These are phyloP conservation scores for Drosophila ironensis DNA, from an alignment of 1,140 invertebrate genomes.

Conservation along the genomic window DNA sequence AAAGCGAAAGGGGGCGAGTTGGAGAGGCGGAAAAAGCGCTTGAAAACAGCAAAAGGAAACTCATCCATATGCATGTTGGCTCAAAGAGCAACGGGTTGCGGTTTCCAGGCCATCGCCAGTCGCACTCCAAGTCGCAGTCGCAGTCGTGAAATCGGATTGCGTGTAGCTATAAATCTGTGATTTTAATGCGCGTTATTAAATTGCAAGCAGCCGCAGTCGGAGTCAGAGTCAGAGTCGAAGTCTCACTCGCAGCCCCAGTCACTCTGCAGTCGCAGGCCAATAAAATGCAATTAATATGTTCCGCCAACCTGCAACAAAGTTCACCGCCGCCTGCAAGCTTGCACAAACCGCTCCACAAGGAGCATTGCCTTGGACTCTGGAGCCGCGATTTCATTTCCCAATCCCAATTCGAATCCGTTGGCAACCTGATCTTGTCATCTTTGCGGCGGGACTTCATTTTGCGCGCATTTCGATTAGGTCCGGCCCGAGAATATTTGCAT, in stretches of 20 bases:
- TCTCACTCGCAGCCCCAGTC: background rate
- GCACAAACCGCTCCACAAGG: conserved; percentile 54
- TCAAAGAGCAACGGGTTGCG: conserved; percentile 18
- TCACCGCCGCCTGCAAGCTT: conserved; percentile 51
- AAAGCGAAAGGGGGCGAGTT: background rate
- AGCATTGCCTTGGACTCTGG: background rate
- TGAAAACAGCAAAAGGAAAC: background rate
- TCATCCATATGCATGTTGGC: conserved; percentile 35
- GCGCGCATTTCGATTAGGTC: conserved; percentile 61
- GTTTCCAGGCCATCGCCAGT: conserved; percentile 31
- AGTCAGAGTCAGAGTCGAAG: background rate
- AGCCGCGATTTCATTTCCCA: background rate
- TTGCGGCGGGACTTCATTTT: conserved; percentile 45
- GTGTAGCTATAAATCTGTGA: conserved; percentile 77
- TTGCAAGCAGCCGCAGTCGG: conserved; percentile 58
- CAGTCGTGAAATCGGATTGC: conserved; percentile 76
- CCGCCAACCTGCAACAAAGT: conserved; percentile 76
- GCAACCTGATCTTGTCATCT: conserved; percentile 4
- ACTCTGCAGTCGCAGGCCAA: conserved; percentile 52
- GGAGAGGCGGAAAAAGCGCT: conserved; percentile 12
- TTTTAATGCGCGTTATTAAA: conserved; percentile 80
- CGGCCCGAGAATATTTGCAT: conserved; percentile 61
- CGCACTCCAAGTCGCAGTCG: conserved; percentile 30
- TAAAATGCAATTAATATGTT: conserved; percentile 81
- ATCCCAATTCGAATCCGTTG: too few relatives aligned